Percentiles rank a stretch among this genome's conserved stretches.
Evolutionary conservation across 2,113 vertebrate genomes (phyloP).

Genomic region (Xenus cinereus): DNA sequence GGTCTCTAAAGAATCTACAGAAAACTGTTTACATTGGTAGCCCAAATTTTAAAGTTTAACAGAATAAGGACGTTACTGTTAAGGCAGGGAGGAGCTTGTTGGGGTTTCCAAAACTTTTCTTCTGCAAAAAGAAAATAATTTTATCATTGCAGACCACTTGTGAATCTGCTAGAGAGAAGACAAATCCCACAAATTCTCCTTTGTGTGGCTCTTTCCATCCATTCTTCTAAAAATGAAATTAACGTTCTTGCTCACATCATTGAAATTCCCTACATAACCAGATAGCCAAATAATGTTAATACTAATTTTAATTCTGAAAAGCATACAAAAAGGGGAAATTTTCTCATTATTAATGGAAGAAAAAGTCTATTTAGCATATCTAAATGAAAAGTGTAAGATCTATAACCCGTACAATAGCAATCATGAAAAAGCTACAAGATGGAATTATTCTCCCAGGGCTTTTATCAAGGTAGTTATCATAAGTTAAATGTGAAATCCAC

Average conservation of each 20-base stretch:
- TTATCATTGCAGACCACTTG: background rate
- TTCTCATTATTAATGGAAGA: constrained; percentile 66
- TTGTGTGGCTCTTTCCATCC: background rate
- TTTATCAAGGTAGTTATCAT: constrained; percentile 58
- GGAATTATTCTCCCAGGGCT: constrained; percentile 65
- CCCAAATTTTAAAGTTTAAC: background rate
- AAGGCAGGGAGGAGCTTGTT: background rate
- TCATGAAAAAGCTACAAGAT: constrained; percentile 62
- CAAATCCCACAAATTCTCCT: background rate
- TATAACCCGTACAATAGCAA: constrained; percentile 68
- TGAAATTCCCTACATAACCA: constrained; percentile 60
- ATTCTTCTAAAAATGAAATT: constrained; percentile 42
- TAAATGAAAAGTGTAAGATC: constrained; percentile 71
- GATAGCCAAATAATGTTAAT: constrained; percentile 61
- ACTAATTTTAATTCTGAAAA: constrained; percentile 68
- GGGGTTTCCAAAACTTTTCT: background rate
- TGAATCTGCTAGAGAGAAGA: background rate
- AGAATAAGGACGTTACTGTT: background rate
- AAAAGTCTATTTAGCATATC: constrained; percentile 70
- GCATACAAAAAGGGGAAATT: background rate
- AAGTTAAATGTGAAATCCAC: constrained; percentile 70
- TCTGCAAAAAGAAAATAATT: constrained; percentile 12
- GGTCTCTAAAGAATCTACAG: background rate
- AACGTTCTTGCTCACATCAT: constrained; percentile 31
- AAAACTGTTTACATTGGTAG: background rate